Base-by-base conservation (phyloP, 1,140 invertebrate species). In the Hermetia illucens region DNA sequence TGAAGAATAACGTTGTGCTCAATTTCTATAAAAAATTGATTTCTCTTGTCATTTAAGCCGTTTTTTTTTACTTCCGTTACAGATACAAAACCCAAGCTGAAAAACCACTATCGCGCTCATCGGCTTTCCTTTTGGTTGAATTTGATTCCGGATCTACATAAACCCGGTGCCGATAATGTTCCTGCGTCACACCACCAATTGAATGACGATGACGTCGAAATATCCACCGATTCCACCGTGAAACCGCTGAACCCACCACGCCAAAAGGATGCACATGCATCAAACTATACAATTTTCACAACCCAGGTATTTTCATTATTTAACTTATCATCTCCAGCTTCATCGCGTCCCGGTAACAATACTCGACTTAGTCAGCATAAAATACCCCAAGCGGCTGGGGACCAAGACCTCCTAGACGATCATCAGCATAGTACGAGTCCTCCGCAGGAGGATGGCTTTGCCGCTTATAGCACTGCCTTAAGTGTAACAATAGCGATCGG, bases 111-210 rank as follows among this genome's bases (percentile, higher is more conserved):
- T 63, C 74, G 92, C 44, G 89, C 90, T 5, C 88, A 86, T 52
- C 69, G 87, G 36, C 66, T 96, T n/a, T 94, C 90, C 2, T 92
- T 97, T 60, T 98, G 94, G 94, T 60, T 92, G 21, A 88, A 93
- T 51, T 68, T 97, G 15, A 86, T 98, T 27, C 93, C 93, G 3
- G 89, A 93, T 57, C 70, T 98, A n/a, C 91, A 97, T 52, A 76
- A 81, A 50, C 84, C 84, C 1, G 84, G 84, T 1, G 74, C 80
- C 12, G 82, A 85, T 44, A 85, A 86, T 51, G 83, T 88, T 15
- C 84, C 82, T 5, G 71, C 74, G 25, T 78, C 82, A 0, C 86
- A 91, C 62, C 89, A 94, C 63, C 75, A 88, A 39, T 68, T 95
- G 1, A 75, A 82, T 21, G 75, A 86, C 42, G 80, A 83, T 33